Evolutionary conservation across 2,888 invertebrate genomes (phyloP), one percentile per base, ranked within the genome.

Genomic region (Sinelater perroti): DNA sequence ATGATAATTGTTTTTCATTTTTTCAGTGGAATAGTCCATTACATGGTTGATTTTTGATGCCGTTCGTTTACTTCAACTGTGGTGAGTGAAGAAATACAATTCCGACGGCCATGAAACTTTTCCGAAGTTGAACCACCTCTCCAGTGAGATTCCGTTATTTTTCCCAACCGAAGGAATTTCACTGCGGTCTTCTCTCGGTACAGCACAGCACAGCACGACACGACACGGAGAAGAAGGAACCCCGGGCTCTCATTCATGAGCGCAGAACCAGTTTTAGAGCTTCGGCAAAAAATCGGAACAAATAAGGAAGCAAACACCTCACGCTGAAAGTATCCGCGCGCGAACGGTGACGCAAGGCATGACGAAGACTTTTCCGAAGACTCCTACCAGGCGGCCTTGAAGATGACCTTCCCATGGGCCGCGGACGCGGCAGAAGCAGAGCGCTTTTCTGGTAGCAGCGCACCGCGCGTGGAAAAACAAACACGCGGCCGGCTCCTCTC

Each of bases 291-390:
- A 44, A 44, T 28, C 28, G 44, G 13, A 36, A 38, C 53, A 35
- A 53, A 36, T 46, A 53, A 45, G 36, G 36, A 53, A 33, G 44
- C 44, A 45, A 33, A 52, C 52, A 44, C 50, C 18, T 52, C 52
- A 52, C 33, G 42, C 17, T 42, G 1, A 13, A 52, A 52, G 33
- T 42, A 52, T 52, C 44, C 33, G 33, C 31, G 31, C 17, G 42
- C 21, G 24, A 44, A 45, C 45, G 45, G 16, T 53, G 53, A 53
- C 45, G 53, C 30, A 53, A 53, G 31, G 47, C 31, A 53, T 53
- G 53, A 44, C 44, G 36, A 46, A 53, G 53, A 53, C n/a, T 52
- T 52, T 42, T 52, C 33, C 10, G 44, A 44, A 52, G 33, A 52
- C 30, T 26, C 20, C 52, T 18, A 52, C 52, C 20, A 28, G 20